Percentiles rank a stretch among this genome's conserved stretches.
Conservation (phyloP, 1,140 invertebrate species). For the Trypoxylus dichotomus region DNA sequence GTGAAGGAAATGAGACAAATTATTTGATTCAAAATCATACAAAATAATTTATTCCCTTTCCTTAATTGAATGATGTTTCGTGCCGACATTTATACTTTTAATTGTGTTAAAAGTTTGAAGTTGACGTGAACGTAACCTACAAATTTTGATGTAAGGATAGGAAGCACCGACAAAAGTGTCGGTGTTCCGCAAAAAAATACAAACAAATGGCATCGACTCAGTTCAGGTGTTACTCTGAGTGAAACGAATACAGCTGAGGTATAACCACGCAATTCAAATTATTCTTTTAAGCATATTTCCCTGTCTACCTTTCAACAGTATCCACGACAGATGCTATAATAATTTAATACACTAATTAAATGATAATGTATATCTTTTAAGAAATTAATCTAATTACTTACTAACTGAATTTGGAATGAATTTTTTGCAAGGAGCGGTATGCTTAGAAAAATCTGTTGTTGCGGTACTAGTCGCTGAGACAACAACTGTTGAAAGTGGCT, state of each 20-base stretch:
- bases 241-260: not conserved
- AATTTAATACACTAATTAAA: not conserved
- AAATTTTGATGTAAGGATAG: too few relatives aligned
- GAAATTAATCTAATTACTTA: conserved; percentile 14
- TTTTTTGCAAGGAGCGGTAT: conserved; percentile 67
- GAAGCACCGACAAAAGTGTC: too few relatives aligned
- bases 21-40: too few relatives aligned
- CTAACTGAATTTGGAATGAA: conserved; percentile 52
- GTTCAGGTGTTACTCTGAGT: not conserved
- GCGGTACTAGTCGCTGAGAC: conserved; percentile 43
- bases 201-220: too few relatives aligned
- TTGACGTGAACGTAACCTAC: too few relatives aligned
- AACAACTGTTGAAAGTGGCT: conserved; percentile 36
- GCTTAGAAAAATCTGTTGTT: conserved; percentile 64
- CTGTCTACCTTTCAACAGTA: conserved; percentile 11
- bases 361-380: not conserved
- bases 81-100: too few relatives aligned
- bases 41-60: too few relatives aligned
- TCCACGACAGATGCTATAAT: not conserved
- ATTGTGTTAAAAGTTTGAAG: too few relatives aligned
- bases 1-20: too few relatives aligned
- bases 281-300: not conserved
- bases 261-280: too few relatives aligned
- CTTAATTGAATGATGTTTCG: too few relatives aligned
- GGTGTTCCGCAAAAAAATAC: too few relatives aligned